Conservation (phyloP, 2,888 invertebrate species). For the Iphiclides podalirius region DNA sequence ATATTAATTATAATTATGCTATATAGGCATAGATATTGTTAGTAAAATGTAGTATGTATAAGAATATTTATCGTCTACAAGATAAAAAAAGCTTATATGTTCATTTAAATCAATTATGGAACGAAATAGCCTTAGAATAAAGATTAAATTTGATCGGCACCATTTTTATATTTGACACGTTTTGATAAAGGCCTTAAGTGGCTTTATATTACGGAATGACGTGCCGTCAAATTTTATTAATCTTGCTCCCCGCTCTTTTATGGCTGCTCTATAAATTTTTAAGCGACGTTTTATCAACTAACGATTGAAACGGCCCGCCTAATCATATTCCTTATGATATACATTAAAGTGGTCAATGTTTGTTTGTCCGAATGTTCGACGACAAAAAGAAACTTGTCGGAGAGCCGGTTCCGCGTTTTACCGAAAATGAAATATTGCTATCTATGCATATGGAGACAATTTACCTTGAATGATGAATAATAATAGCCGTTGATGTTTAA, state of each 20-base stretch:
- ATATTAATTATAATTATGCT: not conserved
- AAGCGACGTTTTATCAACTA: constrained; percentile 63
- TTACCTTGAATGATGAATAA: constrained; percentile 73
- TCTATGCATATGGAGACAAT: constrained; percentile 59
- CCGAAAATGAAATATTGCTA: constrained; percentile 66
- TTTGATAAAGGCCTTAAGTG: constrained; percentile 42
- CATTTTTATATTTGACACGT: constrained; percentile 33
- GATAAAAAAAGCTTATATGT: constrained; percentile 23
- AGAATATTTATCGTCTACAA: constrained; percentile 26
- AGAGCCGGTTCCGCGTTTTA: constrained; percentile 58
- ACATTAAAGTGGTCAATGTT: constrained; percentile 41
- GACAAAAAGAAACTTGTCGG: constrained; percentile 58
- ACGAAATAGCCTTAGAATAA: constrained; percentile 27
- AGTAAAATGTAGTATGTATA: not conserved
- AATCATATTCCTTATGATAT: constrained; percentile 70
- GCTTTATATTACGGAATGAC: constrained; percentile 52
- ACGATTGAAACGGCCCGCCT: constrained; percentile 59
- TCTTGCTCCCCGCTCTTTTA: constrained; percentile 57
- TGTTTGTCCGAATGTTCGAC: constrained; percentile 49
- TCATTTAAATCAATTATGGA: constrained; percentile 25
- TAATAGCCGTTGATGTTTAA: constrained; percentile 57
- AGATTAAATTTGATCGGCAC: constrained; percentile 26
- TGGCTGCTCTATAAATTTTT: constrained; percentile 69
- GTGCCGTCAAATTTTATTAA: constrained; percentile 69
- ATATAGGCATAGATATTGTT: too few species aligned